Conservation (phyloP, 1,140 invertebrate genomes). For the Proales similis region DNA sequence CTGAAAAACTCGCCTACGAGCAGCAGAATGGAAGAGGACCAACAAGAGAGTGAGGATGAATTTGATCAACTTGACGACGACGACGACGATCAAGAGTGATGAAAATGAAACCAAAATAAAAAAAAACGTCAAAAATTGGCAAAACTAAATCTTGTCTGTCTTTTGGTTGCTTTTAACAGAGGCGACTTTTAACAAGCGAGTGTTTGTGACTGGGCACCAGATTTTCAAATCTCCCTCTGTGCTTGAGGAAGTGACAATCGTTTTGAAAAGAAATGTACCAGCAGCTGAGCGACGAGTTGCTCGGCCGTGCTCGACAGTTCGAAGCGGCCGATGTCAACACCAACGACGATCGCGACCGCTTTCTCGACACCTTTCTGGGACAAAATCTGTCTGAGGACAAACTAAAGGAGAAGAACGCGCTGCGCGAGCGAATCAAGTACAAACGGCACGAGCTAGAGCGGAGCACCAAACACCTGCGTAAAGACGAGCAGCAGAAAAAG, state of each 20-base stretch:
- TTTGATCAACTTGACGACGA: slow-evolving; percentile 39
- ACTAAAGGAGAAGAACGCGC: slow-evolving; percentile 20
- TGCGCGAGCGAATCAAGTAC: slow-evolving; percentile 1
- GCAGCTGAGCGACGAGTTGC: slow-evolving; percentile 3
- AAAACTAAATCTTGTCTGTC: slow-evolving; percentile 5
- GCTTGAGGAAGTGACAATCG: not conserved
- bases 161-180: not conserved
- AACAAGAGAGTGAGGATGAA: slow-evolving; percentile 38
- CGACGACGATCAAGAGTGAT: slow-evolving; percentile 39
- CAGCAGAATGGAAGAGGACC: slow-evolving; percentile 38
- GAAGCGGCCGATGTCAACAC: not conserved
- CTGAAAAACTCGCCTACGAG: slow-evolving; percentile 30
- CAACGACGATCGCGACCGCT: not conserved
- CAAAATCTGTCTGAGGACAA: slow-evolving; percentile 10
- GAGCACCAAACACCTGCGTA: slow-evolving; percentile 7
- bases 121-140: not conserved
- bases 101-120: slow-evolving; percentile 7
- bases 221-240: not conserved
- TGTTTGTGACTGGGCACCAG: no score
- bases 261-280: slow-evolving; percentile 21
- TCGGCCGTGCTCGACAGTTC: not conserved
- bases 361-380: slow-evolving; percentile 3
- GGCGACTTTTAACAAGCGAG: no score
- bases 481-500: slow-evolving; percentile 17
- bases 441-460: slow-evolving; percentile 27